Evolutionary conservation across 2,888 invertebrate genomes (phyloP).

Genomic region (Corbicula japonica): DNA sequence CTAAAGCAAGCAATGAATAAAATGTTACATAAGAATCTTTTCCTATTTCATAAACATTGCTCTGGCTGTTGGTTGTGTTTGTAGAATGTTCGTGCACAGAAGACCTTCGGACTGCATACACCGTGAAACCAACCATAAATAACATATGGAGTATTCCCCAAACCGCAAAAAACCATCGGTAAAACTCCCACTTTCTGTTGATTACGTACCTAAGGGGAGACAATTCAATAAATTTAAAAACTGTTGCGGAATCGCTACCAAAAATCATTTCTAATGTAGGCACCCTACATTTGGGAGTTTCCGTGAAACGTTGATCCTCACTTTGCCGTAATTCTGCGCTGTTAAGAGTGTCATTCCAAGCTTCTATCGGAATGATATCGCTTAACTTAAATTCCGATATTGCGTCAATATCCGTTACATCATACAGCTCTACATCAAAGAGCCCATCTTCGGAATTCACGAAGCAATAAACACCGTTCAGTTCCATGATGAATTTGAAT

Average conservation of each 20-base stretch:
- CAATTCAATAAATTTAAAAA: conserved; percentile 60
- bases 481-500: conserved; percentile 63
- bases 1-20: conserved; percentile 37
- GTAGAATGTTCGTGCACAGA: not conserved
- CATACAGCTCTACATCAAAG: conserved; percentile 67
- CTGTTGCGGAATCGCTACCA: conserved; percentile 45
- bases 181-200: conserved; percentile 63
- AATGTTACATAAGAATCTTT: conserved; percentile 41
- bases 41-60: conserved; percentile 21
- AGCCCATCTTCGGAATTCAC: conserved; percentile 64
- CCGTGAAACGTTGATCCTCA: not conserved
- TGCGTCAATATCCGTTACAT: conserved; percentile 67
- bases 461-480: conserved; percentile 62
- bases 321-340: not conserved
- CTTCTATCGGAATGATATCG: conserved; percentile 5
- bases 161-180: conserved; percentile 50
- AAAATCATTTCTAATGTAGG: conserved; percentile 68
- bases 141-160: conserved; percentile 62
- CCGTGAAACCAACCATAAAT: conserved; percentile 57
- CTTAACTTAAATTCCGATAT: conserved; percentile 33
- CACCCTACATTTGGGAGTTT: conserved; percentile 1
- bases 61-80: not conserved
- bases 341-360: not conserved
- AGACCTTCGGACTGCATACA: conserved; percentile 48
- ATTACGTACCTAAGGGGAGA: conserved; percentile 64